A percentile compares a stretch with the other conserved stretches of the same genome.
phyloP scores from a whole-genome alignment of 2,888 invertebrate genomes.

The Entomobrya multifasciata region DNA sequence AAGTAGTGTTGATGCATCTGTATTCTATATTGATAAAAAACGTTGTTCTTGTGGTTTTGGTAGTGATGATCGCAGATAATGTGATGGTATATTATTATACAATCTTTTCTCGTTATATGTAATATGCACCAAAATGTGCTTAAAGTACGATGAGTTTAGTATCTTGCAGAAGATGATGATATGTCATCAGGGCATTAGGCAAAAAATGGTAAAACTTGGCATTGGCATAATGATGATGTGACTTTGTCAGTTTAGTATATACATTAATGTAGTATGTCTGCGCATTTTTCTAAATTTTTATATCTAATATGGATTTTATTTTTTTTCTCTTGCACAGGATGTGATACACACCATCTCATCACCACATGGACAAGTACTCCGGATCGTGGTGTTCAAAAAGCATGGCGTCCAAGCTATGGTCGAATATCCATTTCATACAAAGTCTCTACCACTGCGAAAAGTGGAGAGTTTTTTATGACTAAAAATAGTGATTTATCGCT shows the following conservation, averaged over 20 bases:
- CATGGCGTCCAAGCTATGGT: slow-evolving; percentile 99
- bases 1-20: neutral
- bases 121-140: slow-evolving; percentile 35
- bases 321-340: slow-evolving; percentile 88
- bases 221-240: slow-evolving; percentile 69
- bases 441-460: slow-evolving; percentile 51
- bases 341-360: slow-evolving; percentile 98
- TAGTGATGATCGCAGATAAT: neutral
- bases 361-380: slow-evolving; percentile 95
- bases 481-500: slow-evolving; percentile 68
- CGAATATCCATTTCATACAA: slow-evolving; percentile 93
- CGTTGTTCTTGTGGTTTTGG: slow-evolving; percentile 27
- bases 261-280: too few relatives aligned
- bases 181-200: slow-evolving; percentile 53
- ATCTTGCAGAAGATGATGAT: slow-evolving; percentile 49
- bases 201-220: slow-evolving; percentile 38
- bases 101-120: too few relatives aligned
- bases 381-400: slow-evolving; percentile 99
- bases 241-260: slow-evolving; percentile 28
- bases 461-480: slow-evolving; percentile 55
- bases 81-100: slow-evolving; percentile 65
- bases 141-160: slow-evolving; percentile 43
- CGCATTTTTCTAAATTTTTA: slow-evolving; percentile 65
- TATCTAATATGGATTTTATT: slow-evolving; percentile 51
- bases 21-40: slow-evolving; percentile 26